These are phyloP conservation scores for Phaedon cochleariae DNA, from an alignment of 2,888 invertebrate genomes.

Conservation along the genomic window DNA sequence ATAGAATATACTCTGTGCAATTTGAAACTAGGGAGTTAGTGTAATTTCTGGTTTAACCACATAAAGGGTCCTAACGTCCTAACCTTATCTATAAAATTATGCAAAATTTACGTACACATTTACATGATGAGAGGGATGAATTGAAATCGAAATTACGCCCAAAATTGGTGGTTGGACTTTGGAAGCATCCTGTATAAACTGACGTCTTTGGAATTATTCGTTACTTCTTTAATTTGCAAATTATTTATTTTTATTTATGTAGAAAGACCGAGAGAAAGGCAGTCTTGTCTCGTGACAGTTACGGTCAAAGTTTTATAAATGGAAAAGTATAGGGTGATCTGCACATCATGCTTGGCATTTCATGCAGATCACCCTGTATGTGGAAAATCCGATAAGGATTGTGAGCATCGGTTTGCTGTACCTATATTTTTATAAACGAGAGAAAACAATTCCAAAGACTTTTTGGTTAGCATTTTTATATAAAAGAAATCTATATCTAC, in stretches of 20 bases:
- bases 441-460: slow-evolving; percentile 36
- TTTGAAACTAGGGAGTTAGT: too few relatives aligned
- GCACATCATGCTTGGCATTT: neutral
- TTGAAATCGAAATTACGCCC: too few relatives aligned
- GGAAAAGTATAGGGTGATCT: neutral
- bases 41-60: too few relatives aligned
- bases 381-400: slow-evolving; percentile 1
- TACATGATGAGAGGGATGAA: too few relatives aligned
- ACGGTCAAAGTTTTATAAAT: slow-evolving; percentile 22
- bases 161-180: neutral
- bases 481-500: slow-evolving; percentile 44
- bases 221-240: slow-evolving; percentile 27
- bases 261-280: slow-evolving; percentile 11
- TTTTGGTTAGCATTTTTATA: slow-evolving; percentile 40
- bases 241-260: slow-evolving; percentile 39
- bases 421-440: slow-evolving; percentile 26
- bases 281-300: slow-evolving; percentile 9
- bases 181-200: slow-evolving; percentile 9
- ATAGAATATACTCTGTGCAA: too few relatives aligned
- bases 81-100: too few relatives aligned
- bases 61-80: too few relatives aligned
- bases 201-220: slow-evolving; percentile 44
- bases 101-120: too few relatives aligned
- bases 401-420: slow-evolving; percentile 30
- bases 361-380: neutral